Evolutionary conservation across 2,113 vertebrate genomes (phyloP).

Genomic region (Xiphophorus couchianus): DNA sequence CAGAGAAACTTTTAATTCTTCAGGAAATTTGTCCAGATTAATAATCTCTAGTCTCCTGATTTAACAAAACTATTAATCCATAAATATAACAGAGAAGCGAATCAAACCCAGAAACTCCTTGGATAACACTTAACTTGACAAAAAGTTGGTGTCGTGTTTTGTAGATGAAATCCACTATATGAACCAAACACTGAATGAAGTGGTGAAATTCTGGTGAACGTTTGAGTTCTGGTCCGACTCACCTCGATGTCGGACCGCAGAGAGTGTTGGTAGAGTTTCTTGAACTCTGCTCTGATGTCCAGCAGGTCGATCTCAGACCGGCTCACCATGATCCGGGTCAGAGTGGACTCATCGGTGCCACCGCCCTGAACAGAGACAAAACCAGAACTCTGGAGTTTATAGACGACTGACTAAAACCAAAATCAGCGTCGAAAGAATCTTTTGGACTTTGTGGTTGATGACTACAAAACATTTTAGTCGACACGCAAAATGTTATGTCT

Average conservation of each 20-base stretch:
- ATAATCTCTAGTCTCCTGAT: background rate
- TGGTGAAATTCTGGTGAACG: background rate
- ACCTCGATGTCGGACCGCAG: conserved; percentile 81
- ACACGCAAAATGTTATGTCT: no score
- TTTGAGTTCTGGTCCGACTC: conserved; percentile 27
- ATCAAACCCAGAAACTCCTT: background rate
- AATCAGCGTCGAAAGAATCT: no score
- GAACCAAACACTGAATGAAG: background rate
- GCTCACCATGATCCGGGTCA: conserved; percentile 83
- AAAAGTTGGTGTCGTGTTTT: background rate
- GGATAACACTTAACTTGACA: background rate
- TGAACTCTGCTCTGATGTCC: conserved; percentile 85
- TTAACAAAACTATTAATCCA: background rate
- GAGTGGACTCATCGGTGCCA: conserved; percentile 81
- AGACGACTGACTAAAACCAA: no score
- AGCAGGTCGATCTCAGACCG: conserved; percentile 85
- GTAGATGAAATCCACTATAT: background rate
- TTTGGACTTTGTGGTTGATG: no score
- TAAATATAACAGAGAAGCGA: background rate
- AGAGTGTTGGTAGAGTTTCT: conserved; percentile 77
- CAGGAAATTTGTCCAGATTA: background rate
- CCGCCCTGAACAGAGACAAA: conserved; percentile 68
- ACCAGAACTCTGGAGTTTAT: background rate
- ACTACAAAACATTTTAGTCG: no score
- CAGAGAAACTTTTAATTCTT: background rate